These are phyloP conservation scores for Saguinus midas DNA, from an alignment of 2,113 vertebrate genomes.

Conservation along the genomic window DNA sequence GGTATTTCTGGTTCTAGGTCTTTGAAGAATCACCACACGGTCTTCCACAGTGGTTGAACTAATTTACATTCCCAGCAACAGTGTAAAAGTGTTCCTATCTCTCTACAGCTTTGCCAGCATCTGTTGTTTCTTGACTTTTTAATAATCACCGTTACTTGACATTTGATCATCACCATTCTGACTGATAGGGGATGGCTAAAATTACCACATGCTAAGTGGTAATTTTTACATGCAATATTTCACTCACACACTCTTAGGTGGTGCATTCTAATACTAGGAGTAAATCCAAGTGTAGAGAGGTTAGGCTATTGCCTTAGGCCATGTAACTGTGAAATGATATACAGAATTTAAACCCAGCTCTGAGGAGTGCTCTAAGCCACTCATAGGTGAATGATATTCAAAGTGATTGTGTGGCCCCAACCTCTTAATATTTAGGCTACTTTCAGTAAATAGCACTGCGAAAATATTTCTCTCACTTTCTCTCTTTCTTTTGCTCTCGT, in stretches of 20 bases:
- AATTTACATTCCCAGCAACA: too few relatives aligned
- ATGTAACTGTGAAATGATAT: neutral
- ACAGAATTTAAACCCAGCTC: neutral
- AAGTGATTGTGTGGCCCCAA: neutral
- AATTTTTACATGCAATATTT: neutral
- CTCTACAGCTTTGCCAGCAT: too few relatives aligned
- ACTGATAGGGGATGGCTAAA: too few relatives aligned
- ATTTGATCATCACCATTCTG: too few relatives aligned
- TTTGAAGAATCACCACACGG: too few relatives aligned
- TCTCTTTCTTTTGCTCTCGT: neutral
- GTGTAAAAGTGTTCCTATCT: too few relatives aligned
- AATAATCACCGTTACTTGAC: too few relatives aligned
- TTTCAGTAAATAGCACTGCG: fast-evolving
- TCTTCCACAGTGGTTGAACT: too few relatives aligned
- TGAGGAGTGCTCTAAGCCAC: neutral
- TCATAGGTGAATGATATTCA: fast-evolving
- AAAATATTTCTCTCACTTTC: neutral
- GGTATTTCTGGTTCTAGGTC: too few relatives aligned
- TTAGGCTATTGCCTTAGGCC: neutral
- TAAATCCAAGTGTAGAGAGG: neutral
- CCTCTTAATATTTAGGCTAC: neutral
- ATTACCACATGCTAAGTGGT: neutral
- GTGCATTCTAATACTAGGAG: neutral
- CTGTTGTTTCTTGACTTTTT: too few relatives aligned
- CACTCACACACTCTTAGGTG: neutral